phyloP scores from a whole-genome alignment of 2,113 vertebrate species.

The Mesocricetus auratus region DNA sequence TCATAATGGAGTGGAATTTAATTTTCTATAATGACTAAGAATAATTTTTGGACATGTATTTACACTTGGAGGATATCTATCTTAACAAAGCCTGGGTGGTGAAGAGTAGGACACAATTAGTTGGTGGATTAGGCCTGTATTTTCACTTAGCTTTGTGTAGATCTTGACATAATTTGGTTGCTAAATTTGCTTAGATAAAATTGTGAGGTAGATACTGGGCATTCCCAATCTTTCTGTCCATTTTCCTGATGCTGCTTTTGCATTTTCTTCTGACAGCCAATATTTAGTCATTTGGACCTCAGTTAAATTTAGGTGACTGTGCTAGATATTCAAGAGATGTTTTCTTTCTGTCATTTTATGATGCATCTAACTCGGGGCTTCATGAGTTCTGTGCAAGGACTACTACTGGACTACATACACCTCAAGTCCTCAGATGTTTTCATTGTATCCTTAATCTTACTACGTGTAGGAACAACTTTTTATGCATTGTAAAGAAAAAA shows the following conservation, averaged over 20 bases:
- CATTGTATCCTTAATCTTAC: constrained; percentile 16
- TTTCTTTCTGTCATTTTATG: not conserved
- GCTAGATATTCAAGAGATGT: not conserved
- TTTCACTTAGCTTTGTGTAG: not conserved
- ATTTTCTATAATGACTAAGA: constrained; percentile 33
- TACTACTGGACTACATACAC: not conserved
- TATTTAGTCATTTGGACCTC: constrained; percentile 33
- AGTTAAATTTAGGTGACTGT: constrained; percentile 29
- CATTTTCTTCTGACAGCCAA: not conserved
- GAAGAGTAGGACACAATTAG: not conserved
- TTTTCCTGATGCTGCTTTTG: not conserved
- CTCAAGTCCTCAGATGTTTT: constrained; percentile 15
- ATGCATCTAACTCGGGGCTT: not conserved
- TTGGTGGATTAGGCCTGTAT: not conserved
- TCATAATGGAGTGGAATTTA: constrained; percentile 42
- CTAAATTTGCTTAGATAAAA: constrained; percentile 14
- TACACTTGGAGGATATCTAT: not conserved
- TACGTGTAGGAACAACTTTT: not conserved
- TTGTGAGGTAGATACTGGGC: not conserved
- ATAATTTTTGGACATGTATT: constrained; percentile 43
- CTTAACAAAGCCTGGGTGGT: not conserved
- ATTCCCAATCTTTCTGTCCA: not conserved
- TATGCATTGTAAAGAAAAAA: constrained; percentile 41
- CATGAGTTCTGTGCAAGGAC: not conserved
- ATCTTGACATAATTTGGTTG: constrained; percentile 41